phyloP scores from a whole-genome alignment of 2,797 vertebrate genomes.

The Scarus forsteni region DNA sequence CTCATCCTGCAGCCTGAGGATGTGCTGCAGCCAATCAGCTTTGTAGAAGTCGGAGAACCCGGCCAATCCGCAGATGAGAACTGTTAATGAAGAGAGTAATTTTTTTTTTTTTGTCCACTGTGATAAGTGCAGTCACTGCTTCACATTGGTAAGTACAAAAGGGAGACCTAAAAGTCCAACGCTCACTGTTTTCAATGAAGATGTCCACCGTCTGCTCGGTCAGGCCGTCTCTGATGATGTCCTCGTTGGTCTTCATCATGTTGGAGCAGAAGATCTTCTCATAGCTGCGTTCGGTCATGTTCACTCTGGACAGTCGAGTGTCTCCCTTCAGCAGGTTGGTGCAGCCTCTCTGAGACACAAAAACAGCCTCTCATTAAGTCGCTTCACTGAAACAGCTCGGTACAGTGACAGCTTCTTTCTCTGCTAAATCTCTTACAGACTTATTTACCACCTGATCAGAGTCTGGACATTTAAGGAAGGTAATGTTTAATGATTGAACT shows the following conservation, averaged over 20 bases:
- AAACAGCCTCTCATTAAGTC: not conserved
- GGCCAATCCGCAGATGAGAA: slow-evolving; percentile 88
- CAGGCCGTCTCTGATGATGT: slow-evolving; percentile 72
- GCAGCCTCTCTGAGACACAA: slow-evolving; percentile 84
- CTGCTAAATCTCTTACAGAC: not conserved
- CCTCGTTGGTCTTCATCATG: slow-evolving; percentile 90
- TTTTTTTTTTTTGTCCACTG: too few relatives aligned
- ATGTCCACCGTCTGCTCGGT: slow-evolving; percentile 80
- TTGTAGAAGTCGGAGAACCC: slow-evolving; percentile 92
- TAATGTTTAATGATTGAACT: too few relatives aligned
- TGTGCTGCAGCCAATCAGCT: slow-evolving; percentile 86
- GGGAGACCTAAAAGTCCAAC: too few relatives aligned
- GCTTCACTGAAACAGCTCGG: not conserved
- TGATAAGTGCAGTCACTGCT: too few relatives aligned
- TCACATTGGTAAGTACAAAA: too few relatives aligned
- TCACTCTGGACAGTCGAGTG: slow-evolving; percentile 70
- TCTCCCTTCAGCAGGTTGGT: slow-evolving; percentile 82
- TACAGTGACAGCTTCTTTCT: not conserved
- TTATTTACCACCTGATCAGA: not conserved
- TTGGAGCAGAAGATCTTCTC: slow-evolving; percentile 89
- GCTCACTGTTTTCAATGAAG: slow-evolving; percentile 92
- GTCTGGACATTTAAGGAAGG: too few relatives aligned
- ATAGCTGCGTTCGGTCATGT: slow-evolving; percentile 80
- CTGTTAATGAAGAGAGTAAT: slow-evolving; percentile 71
- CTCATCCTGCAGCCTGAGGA: slow-evolving; percentile 86